Conservation (phyloP, 2,888 invertebrate genomes). For the Caenorhabditis panamensis region DNA sequence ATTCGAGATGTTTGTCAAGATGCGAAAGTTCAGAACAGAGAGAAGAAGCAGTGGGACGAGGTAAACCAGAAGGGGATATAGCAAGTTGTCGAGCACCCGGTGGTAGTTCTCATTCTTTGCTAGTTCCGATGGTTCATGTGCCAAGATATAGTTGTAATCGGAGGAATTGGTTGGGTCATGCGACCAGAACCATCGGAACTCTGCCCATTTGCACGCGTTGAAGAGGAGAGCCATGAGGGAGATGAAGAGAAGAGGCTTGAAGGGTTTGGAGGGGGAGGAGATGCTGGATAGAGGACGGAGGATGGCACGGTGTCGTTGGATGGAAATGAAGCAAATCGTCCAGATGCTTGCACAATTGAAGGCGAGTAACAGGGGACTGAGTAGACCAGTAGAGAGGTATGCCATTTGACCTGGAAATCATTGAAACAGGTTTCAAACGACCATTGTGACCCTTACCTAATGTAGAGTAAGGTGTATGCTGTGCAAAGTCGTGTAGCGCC, state of each 20-base stretch:
- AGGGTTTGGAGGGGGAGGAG: slow-evolving; percentile 59
- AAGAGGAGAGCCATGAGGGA: slow-evolving; percentile 74
- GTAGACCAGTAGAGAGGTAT: slow-evolving; percentile 76
- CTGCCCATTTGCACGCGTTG: slow-evolving; percentile 79
- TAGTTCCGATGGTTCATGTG: slow-evolving; percentile 70
- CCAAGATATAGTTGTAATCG: slow-evolving; percentile 59
- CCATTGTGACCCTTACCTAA: slow-evolving; percentile 23
- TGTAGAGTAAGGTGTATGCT: slow-evolving; percentile 45
- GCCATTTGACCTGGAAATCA: slow-evolving; percentile 74
- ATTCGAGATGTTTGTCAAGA: slow-evolving; percentile 69
- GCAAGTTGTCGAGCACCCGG: slow-evolving; percentile 73
- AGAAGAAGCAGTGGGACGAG: slow-evolving; percentile 76
- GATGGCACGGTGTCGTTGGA: slow-evolving; percentile 77
- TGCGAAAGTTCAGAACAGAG: slow-evolving; percentile 78
- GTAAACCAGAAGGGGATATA: slow-evolving; percentile 78
- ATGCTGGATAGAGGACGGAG: slow-evolving; percentile 63
- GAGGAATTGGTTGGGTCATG: slow-evolving; percentile 48
- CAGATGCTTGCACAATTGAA: slow-evolving; percentile 80
- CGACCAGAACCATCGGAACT: slow-evolving; percentile 73
- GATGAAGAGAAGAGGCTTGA: slow-evolving; percentile 73
- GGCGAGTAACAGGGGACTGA: slow-evolving; percentile 75
- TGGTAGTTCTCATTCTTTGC: slow-evolving; percentile 69
- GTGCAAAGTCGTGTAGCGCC: slow-evolving; percentile 77
- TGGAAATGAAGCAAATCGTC: slow-evolving; percentile 80
- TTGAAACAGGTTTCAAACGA: background rate